Conservation (phyloP, 2,888 invertebrate genomes). For the Dryobota labecula region DNA sequence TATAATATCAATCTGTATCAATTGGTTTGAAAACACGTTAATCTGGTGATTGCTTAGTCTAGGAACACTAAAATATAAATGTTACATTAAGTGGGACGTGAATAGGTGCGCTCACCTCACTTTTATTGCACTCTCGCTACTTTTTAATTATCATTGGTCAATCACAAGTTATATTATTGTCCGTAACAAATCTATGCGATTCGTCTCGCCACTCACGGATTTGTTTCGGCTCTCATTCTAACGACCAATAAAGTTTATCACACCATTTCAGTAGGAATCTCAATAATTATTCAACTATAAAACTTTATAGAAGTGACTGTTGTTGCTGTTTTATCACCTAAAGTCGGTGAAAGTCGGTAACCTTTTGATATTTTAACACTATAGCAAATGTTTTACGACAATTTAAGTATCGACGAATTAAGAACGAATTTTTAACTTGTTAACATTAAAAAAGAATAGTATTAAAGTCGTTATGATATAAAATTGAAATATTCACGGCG, state of each 20-base stretch:
- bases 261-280: constrained; percentile 88
- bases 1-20: constrained; percentile 51
- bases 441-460: constrained; percentile 66
- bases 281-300: constrained; percentile 83
- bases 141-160: constrained; percentile 86
- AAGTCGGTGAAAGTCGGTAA: constrained; percentile 77
- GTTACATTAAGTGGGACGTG: constrained; percentile 49
- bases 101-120: constrained; percentile 65
- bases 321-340: constrained; percentile 75
- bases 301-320: constrained; percentile 79
- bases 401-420: constrained; percentile 57
- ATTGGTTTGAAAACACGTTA: constrained; percentile 51
- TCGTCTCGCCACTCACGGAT: constrained; percentile 82
- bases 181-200: constrained; percentile 82
- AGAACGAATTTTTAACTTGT: constrained; percentile 43
- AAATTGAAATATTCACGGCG: constrained; percentile 78
- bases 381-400: constrained; percentile 54
- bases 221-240: constrained; percentile 82
- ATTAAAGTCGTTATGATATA: constrained; percentile 66
- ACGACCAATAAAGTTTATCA: constrained; percentile 88
- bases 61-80: constrained; percentile 37
- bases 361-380: constrained; percentile 67
- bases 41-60: constrained; percentile 50
- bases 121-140: constrained; percentile 80
- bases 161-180: constrained; percentile 77